Evolutionary conservation across 2,888 invertebrate genomes (phyloP).

Genomic region (Drosophila mimetica): DNA sequence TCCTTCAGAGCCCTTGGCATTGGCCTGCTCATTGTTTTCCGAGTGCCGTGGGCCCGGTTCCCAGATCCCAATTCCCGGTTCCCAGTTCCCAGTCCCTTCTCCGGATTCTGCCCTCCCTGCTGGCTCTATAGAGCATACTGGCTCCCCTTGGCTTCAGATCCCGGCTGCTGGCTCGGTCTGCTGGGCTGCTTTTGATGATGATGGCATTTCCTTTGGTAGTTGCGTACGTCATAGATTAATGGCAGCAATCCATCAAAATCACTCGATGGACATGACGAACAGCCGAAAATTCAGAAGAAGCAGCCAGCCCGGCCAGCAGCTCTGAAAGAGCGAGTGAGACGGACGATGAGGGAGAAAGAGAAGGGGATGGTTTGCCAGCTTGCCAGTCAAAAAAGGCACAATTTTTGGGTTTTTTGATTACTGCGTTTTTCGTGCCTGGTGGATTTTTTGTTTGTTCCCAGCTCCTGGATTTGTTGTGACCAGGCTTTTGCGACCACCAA

Average conservation of each 20-base stretch:
- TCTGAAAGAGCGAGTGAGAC: slow-evolving; percentile 36
- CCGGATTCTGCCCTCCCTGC: slow-evolving; percentile 11
- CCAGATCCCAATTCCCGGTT: slow-evolving; percentile 21
- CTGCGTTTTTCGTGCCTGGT: slow-evolving; percentile 37
- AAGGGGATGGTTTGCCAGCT: slow-evolving; percentile 20
- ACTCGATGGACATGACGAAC: slow-evolving; percentile 85
- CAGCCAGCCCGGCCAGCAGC: slow-evolving; percentile 43
- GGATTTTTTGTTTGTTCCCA: slow-evolving; percentile 28
- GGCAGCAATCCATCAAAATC: slow-evolving; percentile 84
- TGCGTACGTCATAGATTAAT: slow-evolving; percentile 85
- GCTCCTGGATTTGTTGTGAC: slow-evolving; percentile 28
- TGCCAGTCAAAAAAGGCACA: slow-evolving; percentile 21
- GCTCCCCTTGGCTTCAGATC: slow-evolving; percentile 46
- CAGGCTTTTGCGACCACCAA: slow-evolving; percentile 1
- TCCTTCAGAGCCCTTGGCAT: slow-evolving; percentile 32
- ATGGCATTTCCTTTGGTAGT: slow-evolving; percentile 83
- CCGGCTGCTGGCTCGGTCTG: slow-evolving; percentile 54
- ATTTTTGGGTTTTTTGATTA: slow-evolving; percentile 27
- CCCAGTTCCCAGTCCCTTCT: slow-evolving; percentile 24
- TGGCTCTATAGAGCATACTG: not conserved
- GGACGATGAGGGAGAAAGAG: not conserved
- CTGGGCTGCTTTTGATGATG: slow-evolving; percentile 80
- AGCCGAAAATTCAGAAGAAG: slow-evolving; percentile 76
- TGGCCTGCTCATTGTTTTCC: slow-evolving; percentile 55
- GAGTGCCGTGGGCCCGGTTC: slow-evolving; percentile 33